Conservation (phyloP, 2,797 vertebrate species). For the Dendrocincla fuliginosa region DNA sequence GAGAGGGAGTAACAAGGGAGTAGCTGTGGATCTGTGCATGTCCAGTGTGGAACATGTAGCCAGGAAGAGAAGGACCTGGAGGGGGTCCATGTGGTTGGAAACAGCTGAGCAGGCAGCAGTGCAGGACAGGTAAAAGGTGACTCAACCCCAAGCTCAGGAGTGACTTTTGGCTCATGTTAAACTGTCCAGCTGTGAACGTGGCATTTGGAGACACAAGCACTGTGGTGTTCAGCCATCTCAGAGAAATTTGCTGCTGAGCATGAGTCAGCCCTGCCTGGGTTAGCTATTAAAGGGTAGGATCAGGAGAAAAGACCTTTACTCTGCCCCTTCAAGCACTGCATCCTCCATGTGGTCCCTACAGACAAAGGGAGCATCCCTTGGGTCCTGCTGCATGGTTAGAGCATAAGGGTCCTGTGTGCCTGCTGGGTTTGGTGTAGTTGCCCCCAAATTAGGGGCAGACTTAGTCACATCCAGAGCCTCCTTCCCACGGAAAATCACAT, state of each 20-base stretch:
- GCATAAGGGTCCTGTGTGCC: not conserved
- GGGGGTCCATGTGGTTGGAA: not conserved
- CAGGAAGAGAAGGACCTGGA: not conserved
- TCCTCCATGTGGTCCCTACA: not conserved
- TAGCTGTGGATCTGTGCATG: not conserved
- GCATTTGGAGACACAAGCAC: not conserved
- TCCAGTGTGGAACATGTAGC: not conserved
- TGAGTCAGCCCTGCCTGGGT: conserved; percentile 28
- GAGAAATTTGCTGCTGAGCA: not conserved
- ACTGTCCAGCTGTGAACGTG: not conserved
- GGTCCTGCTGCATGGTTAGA: not conserved
- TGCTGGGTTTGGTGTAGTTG: not conserved
- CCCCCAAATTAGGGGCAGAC: conserved; percentile 48
- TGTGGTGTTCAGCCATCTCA: not conserved
- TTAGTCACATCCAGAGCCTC: not conserved
- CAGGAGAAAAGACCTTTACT: not conserved
- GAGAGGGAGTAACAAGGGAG: not conserved
- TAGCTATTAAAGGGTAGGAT: not conserved
- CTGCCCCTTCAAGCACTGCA: not conserved
- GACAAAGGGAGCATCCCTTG: not conserved
- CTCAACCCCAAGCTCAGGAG: rapidly evolving
- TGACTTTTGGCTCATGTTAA: not conserved
- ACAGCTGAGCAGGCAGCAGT: not conserved
- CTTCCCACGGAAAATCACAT: rapidly evolving
- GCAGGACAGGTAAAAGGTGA: not conserved